Evolutionary conservation across 2,797 vertebrate species (phyloP).

Genomic region (Antennarius maculatus): DNA sequence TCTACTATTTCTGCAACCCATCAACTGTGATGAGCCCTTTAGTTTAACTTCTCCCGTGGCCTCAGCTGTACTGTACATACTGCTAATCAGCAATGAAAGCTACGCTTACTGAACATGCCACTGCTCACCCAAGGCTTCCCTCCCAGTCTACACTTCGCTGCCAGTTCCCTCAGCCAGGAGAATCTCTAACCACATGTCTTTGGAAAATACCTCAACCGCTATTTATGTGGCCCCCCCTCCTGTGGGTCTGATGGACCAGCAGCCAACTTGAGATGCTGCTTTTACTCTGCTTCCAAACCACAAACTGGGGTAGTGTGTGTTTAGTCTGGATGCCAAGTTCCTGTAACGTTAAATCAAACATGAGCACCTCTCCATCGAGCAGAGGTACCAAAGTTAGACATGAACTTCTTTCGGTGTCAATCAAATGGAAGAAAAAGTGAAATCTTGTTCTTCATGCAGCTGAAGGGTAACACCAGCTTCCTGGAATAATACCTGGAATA

Average conservation of each 20-base stretch:
- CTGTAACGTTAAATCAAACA: conserved; percentile 57
- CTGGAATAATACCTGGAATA: background rate
- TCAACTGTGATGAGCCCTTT: too few relatives aligned
- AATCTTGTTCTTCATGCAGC: conserved; percentile 33
- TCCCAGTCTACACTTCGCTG: background rate
- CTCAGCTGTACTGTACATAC: too few relatives aligned
- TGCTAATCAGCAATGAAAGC: too few relatives aligned
- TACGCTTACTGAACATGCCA: too few relatives aligned
- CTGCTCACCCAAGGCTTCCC: background rate
- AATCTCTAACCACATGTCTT: background rate
- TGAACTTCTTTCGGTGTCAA: conserved; percentile 25
- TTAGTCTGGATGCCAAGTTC: conserved; percentile 27
- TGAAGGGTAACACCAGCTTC: conserved; percentile 33
- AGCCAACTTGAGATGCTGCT: conserved; percentile 39
- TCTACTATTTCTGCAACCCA: too few relatives aligned
- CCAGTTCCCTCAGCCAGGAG: background rate
- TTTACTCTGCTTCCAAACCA: conserved; percentile 48
- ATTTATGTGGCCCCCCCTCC: conserved; percentile 14
- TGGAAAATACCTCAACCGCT: conserved; percentile 10
- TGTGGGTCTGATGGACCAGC: conserved; percentile 21
- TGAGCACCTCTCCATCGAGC: conserved; percentile 46
- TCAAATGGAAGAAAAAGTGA: conserved; percentile 29
- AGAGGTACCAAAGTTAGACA: conserved; percentile 12
- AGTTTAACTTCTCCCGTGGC: too few relatives aligned
- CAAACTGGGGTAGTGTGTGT: conserved; percentile 32